Base-by-base conservation (phyloP, 2,797 vertebrate species). In the Thripadectes ignobilis region DNA sequence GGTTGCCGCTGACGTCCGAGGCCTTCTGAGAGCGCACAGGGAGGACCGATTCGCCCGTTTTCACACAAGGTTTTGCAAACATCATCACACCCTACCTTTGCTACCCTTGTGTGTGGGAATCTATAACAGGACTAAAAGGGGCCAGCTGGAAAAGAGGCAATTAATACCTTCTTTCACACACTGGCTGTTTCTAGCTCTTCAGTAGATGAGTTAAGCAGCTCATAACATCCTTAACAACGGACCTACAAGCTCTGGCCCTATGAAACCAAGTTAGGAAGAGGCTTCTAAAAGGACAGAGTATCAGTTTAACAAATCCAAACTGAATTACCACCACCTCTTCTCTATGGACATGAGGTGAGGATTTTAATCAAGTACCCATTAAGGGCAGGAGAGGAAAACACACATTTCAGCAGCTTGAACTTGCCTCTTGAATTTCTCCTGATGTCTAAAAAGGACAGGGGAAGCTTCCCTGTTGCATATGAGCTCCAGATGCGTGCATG, bases 401-500 rank as follows among this genome's bases (percentile, higher is more conserved):
- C 12, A 68, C 38, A 46, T 72, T 86, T 93, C 85, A 90, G 49
- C 80, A 82, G 46, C 46, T 87, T 90, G 30, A 90, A 79, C 65
- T 77, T 39, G 55, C 88, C 92, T 93, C 74, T 67, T 48, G 49
- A 88, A 30, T 77, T 95, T 93, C 88, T 88, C 91, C 88, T 83
- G 54, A 88, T 61, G 51, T 73, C 59, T 91, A n/a, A 93, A 93
- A 88, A 34, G 77, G 71, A 74, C 41, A 77, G 22, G 23, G 30
- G 41, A 43, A 94, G 80, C 86, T 94, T 94, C 88, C 65, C 46
- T 69, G 57, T 34, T 90, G 80, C 95, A 96, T 95, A 94, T 96
- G 96, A 97, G 63, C 95, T 95, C 94, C 95, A 96, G 96, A 96
- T 95, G 92, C 0, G 3, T 65, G 61, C 79, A 86, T 71, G 59